A percentile compares a stretch with the other conserved stretches of the same genome.
Evolutionary conservation across 2,888 invertebrate genomes (phyloP).

Genomic region (Erebia palarica): DNA sequence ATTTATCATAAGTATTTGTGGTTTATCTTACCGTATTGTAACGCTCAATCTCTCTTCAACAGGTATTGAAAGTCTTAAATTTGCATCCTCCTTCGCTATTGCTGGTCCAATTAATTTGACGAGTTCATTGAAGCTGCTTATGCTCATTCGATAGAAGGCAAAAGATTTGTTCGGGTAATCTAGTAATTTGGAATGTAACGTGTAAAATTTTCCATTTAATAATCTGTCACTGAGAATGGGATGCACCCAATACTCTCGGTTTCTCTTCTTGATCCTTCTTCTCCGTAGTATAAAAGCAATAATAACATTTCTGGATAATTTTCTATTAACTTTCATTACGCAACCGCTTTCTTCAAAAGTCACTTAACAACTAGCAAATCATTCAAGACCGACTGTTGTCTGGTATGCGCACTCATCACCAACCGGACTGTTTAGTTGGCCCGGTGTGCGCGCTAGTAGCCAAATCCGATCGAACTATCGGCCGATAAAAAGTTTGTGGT

Average conservation of each 20-base stretch:
- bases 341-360: no score
- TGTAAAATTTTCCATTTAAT: conserved; percentile 32
- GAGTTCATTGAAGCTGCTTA: conserved; percentile 33
- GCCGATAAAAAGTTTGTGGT: conserved; percentile 4
- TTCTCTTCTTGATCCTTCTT: conserved; percentile 20
- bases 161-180: conserved; percentile 29
- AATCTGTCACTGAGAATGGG: conserved; percentile 32
- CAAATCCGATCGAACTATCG: background rate
- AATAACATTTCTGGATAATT: conserved; percentile 4
- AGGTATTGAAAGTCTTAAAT: conserved; percentile 34
- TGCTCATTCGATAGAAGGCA: conserved; percentile 31
- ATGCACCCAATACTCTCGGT: conserved; percentile 23
- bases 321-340: no score
- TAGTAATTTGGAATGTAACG: conserved; percentile 30
- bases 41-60: conserved; percentile 30
- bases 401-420: no score
- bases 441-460: conserved; percentile 1
- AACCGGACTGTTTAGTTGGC: background rate
- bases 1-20: conserved; percentile 21
- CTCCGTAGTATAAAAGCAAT: conserved; percentile 12
- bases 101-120: conserved; percentile 26
- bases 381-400: no score
- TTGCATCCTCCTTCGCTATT: conserved; percentile 31
- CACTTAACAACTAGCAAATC: no score
- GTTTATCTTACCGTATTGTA: conserved; percentile 25